Evolutionary conservation across 2,113 vertebrate genomes (phyloP).

Genomic region (Cryptomyrus ogoouensis): DNA sequence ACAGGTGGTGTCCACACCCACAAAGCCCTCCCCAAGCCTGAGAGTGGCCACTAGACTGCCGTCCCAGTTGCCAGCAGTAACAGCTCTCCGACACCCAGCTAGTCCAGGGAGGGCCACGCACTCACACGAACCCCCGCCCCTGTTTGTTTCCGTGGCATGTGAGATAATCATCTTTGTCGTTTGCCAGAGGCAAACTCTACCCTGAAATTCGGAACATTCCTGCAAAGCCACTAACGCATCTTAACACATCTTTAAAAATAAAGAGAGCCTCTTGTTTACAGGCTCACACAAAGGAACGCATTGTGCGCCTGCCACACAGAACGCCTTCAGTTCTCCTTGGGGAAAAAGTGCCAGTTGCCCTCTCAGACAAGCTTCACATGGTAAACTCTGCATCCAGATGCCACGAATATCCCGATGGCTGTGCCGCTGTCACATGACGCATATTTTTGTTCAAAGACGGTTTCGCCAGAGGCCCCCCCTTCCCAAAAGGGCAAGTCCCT

Average conservation of each 20-base stretch:
- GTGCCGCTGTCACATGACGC: slow-evolving; percentile 37
- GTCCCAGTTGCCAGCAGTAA: not conserved
- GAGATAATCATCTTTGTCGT: slow-evolving; percentile 23
- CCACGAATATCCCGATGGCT: slow-evolving; percentile 26
- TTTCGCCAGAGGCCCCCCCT: not conserved
- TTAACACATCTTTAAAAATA: slow-evolving; percentile 28
- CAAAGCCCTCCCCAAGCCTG: not conserved
- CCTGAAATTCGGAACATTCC: slow-evolving; percentile 33
- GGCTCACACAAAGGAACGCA: slow-evolving; percentile 30
- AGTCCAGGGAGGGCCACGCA: not conserved
- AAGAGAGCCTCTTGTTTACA: slow-evolving; percentile 30
- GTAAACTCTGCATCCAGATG: slow-evolving; percentile 30
- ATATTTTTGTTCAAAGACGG: not conserved
- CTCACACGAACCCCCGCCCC: not conserved
- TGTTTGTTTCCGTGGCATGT: not conserved
- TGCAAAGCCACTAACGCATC: slow-evolving; percentile 34
- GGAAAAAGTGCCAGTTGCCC: slow-evolving; percentile 31
- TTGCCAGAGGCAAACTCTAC: slow-evolving; percentile 29
- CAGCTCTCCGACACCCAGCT: not conserved
- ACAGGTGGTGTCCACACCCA: not conserved
- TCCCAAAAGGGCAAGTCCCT: not conserved
- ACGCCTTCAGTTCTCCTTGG: slow-evolving; percentile 36
- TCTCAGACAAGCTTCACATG: slow-evolving; percentile 37
- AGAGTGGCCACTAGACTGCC: not conserved
- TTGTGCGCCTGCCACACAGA: slow-evolving; percentile 33